A percentile compares a stretch with the other conserved stretches of the same genome.
Conservation (phyloP, 2,797 vertebrate genomes). For the Bufotes viridis region DNA sequence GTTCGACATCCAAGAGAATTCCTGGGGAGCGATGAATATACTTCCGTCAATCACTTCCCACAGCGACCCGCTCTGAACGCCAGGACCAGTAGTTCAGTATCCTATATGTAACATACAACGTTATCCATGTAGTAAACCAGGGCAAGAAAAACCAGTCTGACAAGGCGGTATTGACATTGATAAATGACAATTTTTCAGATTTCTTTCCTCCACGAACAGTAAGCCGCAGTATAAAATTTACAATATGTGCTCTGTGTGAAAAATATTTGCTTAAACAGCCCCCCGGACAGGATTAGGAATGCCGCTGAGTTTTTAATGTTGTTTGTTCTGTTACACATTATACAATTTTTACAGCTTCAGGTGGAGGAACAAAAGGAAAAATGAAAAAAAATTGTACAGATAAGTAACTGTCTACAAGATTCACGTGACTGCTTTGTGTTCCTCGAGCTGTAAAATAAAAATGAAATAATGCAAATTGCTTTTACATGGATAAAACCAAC, state of each 20-base stretch:
- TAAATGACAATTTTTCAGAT: background rate
- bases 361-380: background rate
- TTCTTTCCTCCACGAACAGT: background rate
- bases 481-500: too few relatives aligned
- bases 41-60: background rate
- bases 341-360: background rate
- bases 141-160: background rate
- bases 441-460: too few relatives aligned
- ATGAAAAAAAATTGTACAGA: background rate
- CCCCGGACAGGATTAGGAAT: background rate
- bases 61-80: background rate
- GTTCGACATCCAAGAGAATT: slow-evolving; percentile 1
- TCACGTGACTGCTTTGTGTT: too few relatives aligned
- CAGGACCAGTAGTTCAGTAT: background rate
- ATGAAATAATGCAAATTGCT: too few relatives aligned
- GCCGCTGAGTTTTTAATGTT: background rate
- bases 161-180: background rate
- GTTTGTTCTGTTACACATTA: background rate
- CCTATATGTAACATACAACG: background rate
- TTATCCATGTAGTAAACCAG: background rate
- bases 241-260: background rate
- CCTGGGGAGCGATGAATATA: background rate
- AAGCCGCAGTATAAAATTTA: background rate
- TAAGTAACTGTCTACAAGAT: background rate
- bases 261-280: background rate